phyloP scores from a whole-genome alignment of 2,113 vertebrate genomes.

The Chroicocephalus ridibundus region DNA sequence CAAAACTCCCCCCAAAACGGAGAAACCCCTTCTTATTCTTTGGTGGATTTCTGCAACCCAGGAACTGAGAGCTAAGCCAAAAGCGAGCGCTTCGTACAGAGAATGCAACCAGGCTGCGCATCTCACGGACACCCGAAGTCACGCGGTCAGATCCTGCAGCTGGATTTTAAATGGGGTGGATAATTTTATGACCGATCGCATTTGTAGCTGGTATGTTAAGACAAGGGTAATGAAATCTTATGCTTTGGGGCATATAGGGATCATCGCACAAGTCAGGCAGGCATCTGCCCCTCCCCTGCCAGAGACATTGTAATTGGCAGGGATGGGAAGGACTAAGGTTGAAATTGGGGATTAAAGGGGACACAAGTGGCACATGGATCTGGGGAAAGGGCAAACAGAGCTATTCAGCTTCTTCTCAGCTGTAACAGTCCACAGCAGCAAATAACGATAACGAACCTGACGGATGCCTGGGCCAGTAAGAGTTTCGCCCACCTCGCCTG shows the following conservation, averaged over 20 bases:
- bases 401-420: background rate
- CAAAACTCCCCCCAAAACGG: background rate
- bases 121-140: background rate
- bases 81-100: background rate
- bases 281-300: slow-evolving; percentile 25
- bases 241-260: slow-evolving; percentile 25
- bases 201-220: slow-evolving; percentile 37
- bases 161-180: slow-evolving; percentile 45
- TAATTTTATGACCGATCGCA: slow-evolving; percentile 24
- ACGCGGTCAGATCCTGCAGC: slow-evolving; percentile 7
- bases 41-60: background rate
- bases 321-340: background rate
- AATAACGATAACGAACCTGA: background rate
- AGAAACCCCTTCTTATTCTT: background rate
- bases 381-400: background rate
- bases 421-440: background rate
- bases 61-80: background rate
- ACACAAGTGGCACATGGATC: background rate
- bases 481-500: background rate
- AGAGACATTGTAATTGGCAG: slow-evolving; percentile 13
- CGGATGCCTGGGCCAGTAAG: background rate
- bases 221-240: slow-evolving; percentile 56
- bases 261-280: slow-evolving; percentile 38
- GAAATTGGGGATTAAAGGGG: slow-evolving; percentile 2
- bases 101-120: background rate